Percentiles rank a stretch among this genome's conserved stretches.
These are phyloP conservation scores for Salvelinus namaycush DNA, from an alignment of 2,113 vertebrate genomes.

Conservation along the genomic window DNA sequence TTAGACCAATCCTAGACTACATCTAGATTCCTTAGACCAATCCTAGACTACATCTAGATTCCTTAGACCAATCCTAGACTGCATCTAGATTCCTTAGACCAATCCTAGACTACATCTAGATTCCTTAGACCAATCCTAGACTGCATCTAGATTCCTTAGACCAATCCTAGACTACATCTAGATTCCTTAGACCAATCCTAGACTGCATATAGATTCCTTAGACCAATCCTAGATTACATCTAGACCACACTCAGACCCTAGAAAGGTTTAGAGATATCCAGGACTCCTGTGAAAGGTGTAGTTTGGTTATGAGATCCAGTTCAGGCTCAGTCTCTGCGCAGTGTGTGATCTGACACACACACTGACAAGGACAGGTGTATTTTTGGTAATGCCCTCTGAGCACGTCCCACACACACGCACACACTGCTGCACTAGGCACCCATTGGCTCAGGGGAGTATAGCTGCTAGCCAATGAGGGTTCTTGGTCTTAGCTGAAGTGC, in stretches of 20 bases:
- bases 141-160: no score
- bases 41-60: constrained; percentile 32
- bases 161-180: no score
- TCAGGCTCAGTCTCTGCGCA: constrained; percentile 10
- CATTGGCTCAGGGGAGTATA: constrained; percentile 60
- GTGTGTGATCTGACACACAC: constrained; percentile 37
- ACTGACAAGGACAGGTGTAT: constrained; percentile 52
- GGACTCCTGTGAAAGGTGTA: no score
- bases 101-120: no score
- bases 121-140: no score
- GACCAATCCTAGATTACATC: no score
- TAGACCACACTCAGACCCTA: no score
- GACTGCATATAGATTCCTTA: no score
- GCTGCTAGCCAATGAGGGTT: constrained; percentile 59
- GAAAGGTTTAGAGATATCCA: no score
- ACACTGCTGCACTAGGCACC: constrained; percentile 38
- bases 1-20: constrained; percentile 27
- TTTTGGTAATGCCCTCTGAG: constrained; percentile 70
- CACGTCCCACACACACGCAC: constrained; percentile 33
- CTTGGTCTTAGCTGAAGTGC: constrained; percentile 61
- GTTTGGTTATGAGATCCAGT: no score
- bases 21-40: constrained; percentile 30
- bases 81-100: no score
- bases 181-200: no score
- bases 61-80: neutral